Evolutionary conservation across 92 coral and sea anemone species (phyloP).

Genomic region (Actinostola sp.): DNA sequence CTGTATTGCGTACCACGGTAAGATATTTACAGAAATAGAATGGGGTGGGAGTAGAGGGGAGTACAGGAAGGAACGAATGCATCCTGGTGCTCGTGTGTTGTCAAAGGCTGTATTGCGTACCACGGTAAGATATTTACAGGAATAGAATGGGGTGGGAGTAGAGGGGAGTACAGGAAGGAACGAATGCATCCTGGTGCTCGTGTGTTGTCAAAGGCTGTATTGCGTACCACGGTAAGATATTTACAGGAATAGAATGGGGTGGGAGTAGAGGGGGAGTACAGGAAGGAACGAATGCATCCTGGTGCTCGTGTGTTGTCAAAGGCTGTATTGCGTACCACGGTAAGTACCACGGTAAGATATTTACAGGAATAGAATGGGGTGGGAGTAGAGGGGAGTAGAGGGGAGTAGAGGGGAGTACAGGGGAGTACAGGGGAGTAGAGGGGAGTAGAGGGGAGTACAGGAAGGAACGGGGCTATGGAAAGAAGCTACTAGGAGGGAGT

Average conservation of each 20-base stretch:
- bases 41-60: neutral
- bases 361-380: neutral
- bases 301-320: conserved; percentile 39
- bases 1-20: conserved; percentile 41
- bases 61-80: conserved; percentile 28
- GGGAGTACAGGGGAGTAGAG: neutral
- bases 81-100: conserved; percentile 44
- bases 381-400: neutral
- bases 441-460: neutral
- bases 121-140: conserved; percentile 27
- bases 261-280: neutral
- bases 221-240: conserved; percentile 35
- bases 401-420: neutral
- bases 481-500: too few relatives aligned
- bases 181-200: conserved; percentile 45
- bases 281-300: conserved; percentile 35
- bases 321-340: conserved; percentile 30
- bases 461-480: conserved; percentile 5
- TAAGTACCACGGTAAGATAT: conserved; percentile 20
- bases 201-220: conserved; percentile 39
- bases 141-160: neutral
- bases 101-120: conserved; percentile 24
- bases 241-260: neutral
- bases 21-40: neutral
- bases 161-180: conserved; percentile 5